These are phyloP conservation scores for Myodes glareolus DNA, from an alignment of 2,113 vertebrate species.

Conservation along the genomic window DNA sequence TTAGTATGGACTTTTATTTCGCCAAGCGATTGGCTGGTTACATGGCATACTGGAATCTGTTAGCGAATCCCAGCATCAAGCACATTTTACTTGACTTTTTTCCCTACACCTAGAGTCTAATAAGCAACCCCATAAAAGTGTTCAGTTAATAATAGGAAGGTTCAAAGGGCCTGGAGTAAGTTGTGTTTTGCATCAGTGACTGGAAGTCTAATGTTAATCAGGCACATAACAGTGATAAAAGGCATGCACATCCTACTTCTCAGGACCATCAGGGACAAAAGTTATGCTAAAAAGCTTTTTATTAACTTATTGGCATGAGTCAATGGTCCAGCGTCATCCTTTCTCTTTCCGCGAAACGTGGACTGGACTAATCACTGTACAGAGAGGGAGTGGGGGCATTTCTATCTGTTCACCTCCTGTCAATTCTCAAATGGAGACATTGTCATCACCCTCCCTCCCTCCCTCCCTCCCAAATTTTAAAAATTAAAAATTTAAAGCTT, in stretches of 20 bases:
- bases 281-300: slow-evolving; percentile 66
- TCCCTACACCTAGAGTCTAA: slow-evolving; percentile 50
- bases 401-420: neutral
- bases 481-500: slow-evolving; percentile 37
- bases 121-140: slow-evolving; percentile 41
- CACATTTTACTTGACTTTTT: slow-evolving; percentile 15
- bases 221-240: slow-evolving; percentile 22
- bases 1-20: slow-evolving; percentile 26
- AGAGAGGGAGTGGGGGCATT: slow-evolving; percentile 4
- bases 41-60: neutral
- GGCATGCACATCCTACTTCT: slow-evolving; percentile 69
- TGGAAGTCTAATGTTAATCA: slow-evolving; percentile 41
- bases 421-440: neutral
- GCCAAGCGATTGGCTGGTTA: neutral
- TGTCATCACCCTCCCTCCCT: slow-evolving; percentile 16
- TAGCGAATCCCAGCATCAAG: neutral
- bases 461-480: slow-evolving; percentile 19
- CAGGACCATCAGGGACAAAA: slow-evolving; percentile 66
- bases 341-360: slow-evolving; percentile 33
- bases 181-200: slow-evolving; percentile 64
- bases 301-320: slow-evolving; percentile 66
- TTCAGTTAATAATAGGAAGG: slow-evolving; percentile 5
- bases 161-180: slow-evolving; percentile 54
- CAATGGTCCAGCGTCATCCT: slow-evolving; percentile 55
- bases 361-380: neutral